Evolutionary conservation across 2,888 invertebrate genomes (phyloP).

Genomic region (Macropis europaea): DNA sequence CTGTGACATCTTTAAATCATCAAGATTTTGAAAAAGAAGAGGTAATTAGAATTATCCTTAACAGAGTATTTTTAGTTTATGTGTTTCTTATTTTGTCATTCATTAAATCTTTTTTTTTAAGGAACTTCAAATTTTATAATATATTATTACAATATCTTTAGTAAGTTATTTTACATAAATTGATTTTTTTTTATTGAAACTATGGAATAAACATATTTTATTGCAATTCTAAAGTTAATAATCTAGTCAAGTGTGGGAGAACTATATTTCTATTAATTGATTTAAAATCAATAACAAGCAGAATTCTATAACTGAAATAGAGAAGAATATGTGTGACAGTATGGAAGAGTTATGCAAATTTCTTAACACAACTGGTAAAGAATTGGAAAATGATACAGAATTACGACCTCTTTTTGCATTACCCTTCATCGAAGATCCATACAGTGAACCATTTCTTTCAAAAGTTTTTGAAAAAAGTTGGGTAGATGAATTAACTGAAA

Average conservation of each 20-base stretch:
- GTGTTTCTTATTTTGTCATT: background rate
- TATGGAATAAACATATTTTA: background rate
- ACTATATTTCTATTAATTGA: conserved; percentile 13
- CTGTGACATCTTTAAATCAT: background rate
- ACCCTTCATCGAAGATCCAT: conserved; percentile 82
- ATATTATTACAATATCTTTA: background rate
- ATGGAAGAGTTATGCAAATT: conserved; percentile 77
- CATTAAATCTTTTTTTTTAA: background rate
- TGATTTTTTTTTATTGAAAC: background rate
- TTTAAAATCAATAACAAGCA: conserved; percentile 43
- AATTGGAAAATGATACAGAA: conserved; percentile 81
- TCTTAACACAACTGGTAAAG: conserved; percentile 79
- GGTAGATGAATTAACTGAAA: conserved; percentile 54
- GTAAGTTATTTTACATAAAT: background rate
- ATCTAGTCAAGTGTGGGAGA: background rate
- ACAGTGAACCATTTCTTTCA: conserved; percentile 81
- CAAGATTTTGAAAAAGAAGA: conserved; percentile 21
- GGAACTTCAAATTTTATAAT: background rate
- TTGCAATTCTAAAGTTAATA: background rate
- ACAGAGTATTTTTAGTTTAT: background rate
- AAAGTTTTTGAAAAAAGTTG: conserved; percentile 79
- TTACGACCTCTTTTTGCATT: conserved; percentile 82
- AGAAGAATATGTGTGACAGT: conserved; percentile 51
- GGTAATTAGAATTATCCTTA: conserved; percentile 29
- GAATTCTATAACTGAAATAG: conserved; percentile 44